Conservation (phyloP, 2,113 vertebrate genomes). For the Calidris pygmaea region DNA sequence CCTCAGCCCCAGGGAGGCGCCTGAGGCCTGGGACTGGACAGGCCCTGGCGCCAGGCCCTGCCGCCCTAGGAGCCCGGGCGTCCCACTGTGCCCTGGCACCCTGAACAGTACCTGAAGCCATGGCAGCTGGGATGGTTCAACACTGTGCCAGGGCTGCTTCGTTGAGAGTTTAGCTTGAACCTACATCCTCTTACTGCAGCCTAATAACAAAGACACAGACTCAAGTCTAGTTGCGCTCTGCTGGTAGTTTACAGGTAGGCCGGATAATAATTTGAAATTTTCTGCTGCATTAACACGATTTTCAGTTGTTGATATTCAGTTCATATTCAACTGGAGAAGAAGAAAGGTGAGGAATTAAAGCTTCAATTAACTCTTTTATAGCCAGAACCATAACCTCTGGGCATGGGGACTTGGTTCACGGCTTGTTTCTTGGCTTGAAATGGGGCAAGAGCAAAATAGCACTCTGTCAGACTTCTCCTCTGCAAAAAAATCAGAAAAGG, state of each 20-base stretch:
- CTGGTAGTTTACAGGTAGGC: neutral
- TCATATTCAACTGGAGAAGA: neutral
- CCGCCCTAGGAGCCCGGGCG: accelerated
- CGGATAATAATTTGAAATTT: neutral
- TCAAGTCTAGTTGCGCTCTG: neutral
- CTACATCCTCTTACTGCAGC: neutral
- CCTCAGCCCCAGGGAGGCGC: neutral
- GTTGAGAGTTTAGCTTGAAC: neutral
- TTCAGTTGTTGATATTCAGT: neutral
- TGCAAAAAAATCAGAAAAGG: neutral
- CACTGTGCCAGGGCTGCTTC: no score
- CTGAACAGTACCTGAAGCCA: neutral
- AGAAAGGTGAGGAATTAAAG: neutral
- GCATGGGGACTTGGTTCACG: neutral
- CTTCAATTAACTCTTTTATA: neutral
- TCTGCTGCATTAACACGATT: neutral
- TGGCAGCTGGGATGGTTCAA: neutral
- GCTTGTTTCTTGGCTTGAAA: accelerated
- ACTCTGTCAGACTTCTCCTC: neutral
- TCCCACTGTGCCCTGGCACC: no score
- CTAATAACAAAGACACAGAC: neutral
- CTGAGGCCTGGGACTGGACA: accelerated
- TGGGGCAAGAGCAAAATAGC: neutral
- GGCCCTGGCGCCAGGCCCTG: neutral
- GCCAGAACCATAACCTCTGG: neutral